Percentiles rank a stretch among this genome's conserved stretches.
Conservation (phyloP, 2,113 vertebrate genomes). For the Lanius ludovicianus region DNA sequence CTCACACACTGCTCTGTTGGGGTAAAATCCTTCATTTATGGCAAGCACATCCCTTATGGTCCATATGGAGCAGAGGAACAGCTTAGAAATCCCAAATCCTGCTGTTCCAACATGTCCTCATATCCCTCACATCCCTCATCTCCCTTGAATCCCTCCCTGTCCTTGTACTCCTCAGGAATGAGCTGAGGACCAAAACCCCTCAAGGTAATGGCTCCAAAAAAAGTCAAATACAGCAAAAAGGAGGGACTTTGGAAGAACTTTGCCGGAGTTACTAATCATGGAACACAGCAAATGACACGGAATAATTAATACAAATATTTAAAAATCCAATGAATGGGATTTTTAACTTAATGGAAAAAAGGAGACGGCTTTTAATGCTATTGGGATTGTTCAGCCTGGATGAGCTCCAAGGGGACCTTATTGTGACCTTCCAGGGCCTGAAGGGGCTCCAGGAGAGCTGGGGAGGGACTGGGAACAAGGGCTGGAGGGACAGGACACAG, state of each 20-base stretch:
- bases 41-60: background rate
- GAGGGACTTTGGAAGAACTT: background rate
- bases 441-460: background rate
- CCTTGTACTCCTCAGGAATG: background rate
- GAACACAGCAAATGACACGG: background rate
- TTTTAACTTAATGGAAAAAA: background rate
- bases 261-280: background rate
- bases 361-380: background rate
- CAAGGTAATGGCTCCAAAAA: background rate
- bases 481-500: background rate
- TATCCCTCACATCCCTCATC: background rate
- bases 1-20: background rate
- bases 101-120: background rate
- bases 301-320: background rate
- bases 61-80: background rate
- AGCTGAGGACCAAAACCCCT: background rate
- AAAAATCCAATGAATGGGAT: background rate
- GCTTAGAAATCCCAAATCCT: background rate
- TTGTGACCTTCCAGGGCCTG: fast-evolving
- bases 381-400: background rate
- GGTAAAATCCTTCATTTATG: background rate
- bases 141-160: background rate
- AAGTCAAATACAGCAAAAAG: background rate
- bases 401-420: background rate
- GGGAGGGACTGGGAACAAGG: background rate